Base-by-base conservation (phyloP, 2,888 invertebrate genomes). In the Eupithecia subfuscata region DNA sequence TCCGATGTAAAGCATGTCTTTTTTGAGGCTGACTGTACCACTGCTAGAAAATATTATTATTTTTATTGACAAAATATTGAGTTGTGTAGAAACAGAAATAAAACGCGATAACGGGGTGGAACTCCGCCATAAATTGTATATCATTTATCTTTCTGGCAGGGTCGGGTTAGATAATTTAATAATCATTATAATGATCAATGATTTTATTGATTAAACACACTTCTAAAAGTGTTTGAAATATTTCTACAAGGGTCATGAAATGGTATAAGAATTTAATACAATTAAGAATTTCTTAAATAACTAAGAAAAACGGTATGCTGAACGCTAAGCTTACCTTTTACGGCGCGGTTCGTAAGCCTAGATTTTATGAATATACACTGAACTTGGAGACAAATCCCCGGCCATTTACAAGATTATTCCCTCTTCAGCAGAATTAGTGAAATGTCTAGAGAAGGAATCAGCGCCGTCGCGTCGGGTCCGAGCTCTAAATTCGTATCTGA, bases 41-140 rank as follows among this genome's bases (percentile, higher is more conserved):
- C 40, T 1, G 9, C 79, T 84, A 83, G 83, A 83, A 81, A 84
- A 85, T 85, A 81, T 86, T 88, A 89, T 83, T 82, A 84, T 89
- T n/a, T n/a, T n/a, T 90, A 43, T 48, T 48, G 90, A 89, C 87
- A 88, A 84, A 85, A 89, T 90, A 91, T 90, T 88, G 89, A 90
- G 88, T 88, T 86, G 85, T 87, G 87, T 84, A 81, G 84, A 82
- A 82, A 80, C 87, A 88, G 87, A 88, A 89, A 84, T 83, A 81
- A 86, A 83, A n/a, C 86, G 87, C 85, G 89, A 89, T 87, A 87
- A 85, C 75, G 75, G 82, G 43, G 79, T 83, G 78, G 70, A 76
- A 80, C 79, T 75, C 77, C 75, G 70, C 79, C 81, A 82, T 84
- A 82, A 78, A 81, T 81, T 80, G 80, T 52, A 84, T 84, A 86